A percentile compares a stretch with the other conserved stretches of the same genome.
phyloP scores from a whole-genome alignment of 2,797 vertebrate genomes.

The Dipus sagitta region DNA sequence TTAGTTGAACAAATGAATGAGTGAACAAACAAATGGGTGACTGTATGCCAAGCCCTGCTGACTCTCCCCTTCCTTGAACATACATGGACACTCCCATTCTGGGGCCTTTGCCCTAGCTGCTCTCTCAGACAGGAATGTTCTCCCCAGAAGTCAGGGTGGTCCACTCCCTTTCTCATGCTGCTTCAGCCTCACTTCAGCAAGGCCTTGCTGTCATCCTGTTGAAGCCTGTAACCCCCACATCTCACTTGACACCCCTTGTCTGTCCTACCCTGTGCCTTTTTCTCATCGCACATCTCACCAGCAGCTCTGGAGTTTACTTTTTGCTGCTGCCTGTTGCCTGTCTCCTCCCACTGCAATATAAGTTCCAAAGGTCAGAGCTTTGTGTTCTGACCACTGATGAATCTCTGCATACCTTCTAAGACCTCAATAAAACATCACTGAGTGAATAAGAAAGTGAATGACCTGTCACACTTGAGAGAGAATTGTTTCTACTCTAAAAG shows the following conservation, averaged over 20 bases:
- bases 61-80: slow-evolving; percentile 24
- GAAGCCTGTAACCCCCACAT: not conserved
- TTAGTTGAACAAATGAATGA: not conserved
- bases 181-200: not conserved
- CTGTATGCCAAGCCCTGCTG: not conserved
- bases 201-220: not conserved
- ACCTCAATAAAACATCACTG: not conserved
- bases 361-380: slow-evolving; percentile 51
- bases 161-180: not conserved
- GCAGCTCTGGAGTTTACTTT: not conserved
- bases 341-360: not conserved
- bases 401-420: not conserved
- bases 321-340: not conserved
- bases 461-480: slow-evolving; percentile 29
- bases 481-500: slow-evolving; percentile 6
- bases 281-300: not conserved
- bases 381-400: not conserved
- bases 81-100: not conserved
- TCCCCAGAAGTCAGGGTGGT: not conserved
- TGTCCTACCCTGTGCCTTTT: not conserved
- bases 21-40: not conserved
- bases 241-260: not conserved
- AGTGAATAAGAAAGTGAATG: not conserved
- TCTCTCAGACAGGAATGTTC: slow-evolving; percentile 7
- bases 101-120: slow-evolving; percentile 19